These are phyloP conservation scores for Cyanistes caeruleus DNA, from an alignment of 2,113 vertebrate genomes.

Conservation along the genomic window DNA sequence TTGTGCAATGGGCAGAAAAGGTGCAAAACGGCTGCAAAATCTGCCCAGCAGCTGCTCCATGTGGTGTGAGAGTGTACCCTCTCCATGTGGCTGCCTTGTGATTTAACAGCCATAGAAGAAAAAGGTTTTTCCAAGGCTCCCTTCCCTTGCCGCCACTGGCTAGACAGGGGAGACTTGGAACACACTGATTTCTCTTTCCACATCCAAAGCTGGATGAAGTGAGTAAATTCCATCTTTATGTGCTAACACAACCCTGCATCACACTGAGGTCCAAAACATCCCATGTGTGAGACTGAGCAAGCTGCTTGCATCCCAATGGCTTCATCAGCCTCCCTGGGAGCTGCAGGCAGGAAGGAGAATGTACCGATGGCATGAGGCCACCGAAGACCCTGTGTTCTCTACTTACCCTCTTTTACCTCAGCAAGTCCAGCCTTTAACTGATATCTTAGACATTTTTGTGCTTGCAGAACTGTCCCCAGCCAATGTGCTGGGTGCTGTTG, in stretches of 20 bases:
- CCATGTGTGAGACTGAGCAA: neutral
- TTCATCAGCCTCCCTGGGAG: neutral
- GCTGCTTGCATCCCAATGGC: neutral
- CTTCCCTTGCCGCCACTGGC: neutral
- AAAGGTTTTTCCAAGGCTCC: neutral
- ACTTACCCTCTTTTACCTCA: neutral
- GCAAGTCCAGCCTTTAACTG: accelerated
- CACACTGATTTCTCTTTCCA: neutral
- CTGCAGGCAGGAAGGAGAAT: neutral
- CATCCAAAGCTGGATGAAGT: neutral
- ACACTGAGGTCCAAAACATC: neutral
- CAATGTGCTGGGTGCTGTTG: neutral
- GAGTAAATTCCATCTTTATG: neutral
- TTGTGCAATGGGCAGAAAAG: neutral
- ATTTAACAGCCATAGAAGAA: neutral
- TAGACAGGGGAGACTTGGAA: neutral
- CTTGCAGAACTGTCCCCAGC: neutral
- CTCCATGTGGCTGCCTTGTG: neutral
- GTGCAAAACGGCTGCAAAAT: neutral
- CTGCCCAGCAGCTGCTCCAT: neutral
- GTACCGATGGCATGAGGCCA: accelerated
- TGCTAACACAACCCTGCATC: neutral
- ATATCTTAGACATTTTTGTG: neutral
- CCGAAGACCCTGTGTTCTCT: neutral
- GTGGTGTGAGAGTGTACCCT: neutral